These are phyloP conservation scores for Dysmachus trigonus DNA, from an alignment of 2,888 invertebrate species.

Conservation along the genomic window DNA sequence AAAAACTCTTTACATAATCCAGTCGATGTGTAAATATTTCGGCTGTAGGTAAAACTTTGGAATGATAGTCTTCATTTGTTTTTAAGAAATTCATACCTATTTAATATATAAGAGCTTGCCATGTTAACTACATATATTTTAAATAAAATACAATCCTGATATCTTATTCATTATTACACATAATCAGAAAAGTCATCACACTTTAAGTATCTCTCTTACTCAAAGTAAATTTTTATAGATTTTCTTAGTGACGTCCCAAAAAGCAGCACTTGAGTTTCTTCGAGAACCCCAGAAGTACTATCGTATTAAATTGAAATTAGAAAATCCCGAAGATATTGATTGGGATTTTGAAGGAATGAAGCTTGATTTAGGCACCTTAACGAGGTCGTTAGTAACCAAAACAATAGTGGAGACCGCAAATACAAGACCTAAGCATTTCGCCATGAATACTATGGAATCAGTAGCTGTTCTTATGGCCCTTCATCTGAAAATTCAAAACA, in stretches of 20 bases:
- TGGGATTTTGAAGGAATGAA: not conserved
- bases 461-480: constrained; percentile 69
- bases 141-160: too few species aligned
- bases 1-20: too few species aligned
- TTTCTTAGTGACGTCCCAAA: constrained; percentile 68
- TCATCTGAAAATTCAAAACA: constrained; percentile 65
- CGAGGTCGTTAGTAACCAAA: constrained; percentile 62
- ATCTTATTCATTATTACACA: not conserved
- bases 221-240: constrained; percentile 53
- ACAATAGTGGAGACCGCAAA: constrained; percentile 68
- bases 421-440: constrained; percentile 71
- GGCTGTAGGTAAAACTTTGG: too few species aligned
- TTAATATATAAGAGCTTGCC: too few species aligned
- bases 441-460: constrained; percentile 66
- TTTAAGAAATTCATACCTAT: too few species aligned
- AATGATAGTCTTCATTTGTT: too few species aligned
- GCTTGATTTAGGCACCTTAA: constrained; percentile 36
- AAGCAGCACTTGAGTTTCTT: constrained; percentile 68
- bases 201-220: not conserved
- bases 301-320: constrained; percentile 61
- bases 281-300: constrained; percentile 66
- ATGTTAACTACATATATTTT: too few species aligned
- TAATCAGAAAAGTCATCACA: not conserved
- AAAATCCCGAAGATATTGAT: not conserved
- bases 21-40: too few species aligned